Evolutionary conservation across 1,140 invertebrate species (phyloP).

Genomic region (Camponotus pennsylvanicus): DNA sequence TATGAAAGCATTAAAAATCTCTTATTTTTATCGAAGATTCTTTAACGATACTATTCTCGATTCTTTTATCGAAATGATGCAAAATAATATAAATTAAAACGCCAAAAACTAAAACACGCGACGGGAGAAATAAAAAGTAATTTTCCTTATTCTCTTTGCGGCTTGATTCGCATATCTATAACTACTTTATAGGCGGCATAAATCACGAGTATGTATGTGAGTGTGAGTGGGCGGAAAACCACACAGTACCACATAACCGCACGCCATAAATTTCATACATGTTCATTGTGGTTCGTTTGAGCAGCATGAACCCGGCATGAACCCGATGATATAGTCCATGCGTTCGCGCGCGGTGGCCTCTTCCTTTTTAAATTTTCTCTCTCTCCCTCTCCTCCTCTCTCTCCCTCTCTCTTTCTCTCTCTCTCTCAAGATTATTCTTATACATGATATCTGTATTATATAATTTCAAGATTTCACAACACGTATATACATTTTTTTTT

Average conservation of each 20-base stretch:
- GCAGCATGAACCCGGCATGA: constrained; percentile 34
- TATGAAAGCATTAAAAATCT: too few species aligned
- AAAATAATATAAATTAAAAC: constrained; percentile 6
- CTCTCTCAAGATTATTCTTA: too few species aligned
- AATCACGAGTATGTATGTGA: constrained; percentile 72
- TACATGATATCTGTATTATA: too few species aligned
- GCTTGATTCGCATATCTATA: constrained; percentile 45
- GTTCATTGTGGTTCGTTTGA: constrained; percentile 74
- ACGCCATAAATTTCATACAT: constrained; percentile 79
- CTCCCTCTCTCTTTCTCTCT: too few species aligned
- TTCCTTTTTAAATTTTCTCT: neutral
- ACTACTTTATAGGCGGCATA: constrained; percentile 77
- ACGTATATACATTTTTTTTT: too few species aligned
- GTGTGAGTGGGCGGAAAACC: constrained; percentile 79
- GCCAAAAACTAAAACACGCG: neutral
- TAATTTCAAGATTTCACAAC: too few species aligned
- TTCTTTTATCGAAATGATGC: neutral
- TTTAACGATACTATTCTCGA: too few species aligned
- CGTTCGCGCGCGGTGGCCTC: constrained; percentile 53
- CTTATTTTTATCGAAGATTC: too few species aligned
- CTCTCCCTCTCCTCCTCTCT: too few species aligned
- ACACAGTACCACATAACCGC: constrained; percentile 70
- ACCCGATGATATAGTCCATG: constrained; percentile 44
- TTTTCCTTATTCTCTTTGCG: constrained; percentile 67
- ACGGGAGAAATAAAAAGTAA: constrained; percentile 67